Percentiles rank a stretch among this genome's conserved stretches.
phyloP scores from a whole-genome alignment of 92 coral and sea anemone species.

The Scolanthus callimorphus region DNA sequence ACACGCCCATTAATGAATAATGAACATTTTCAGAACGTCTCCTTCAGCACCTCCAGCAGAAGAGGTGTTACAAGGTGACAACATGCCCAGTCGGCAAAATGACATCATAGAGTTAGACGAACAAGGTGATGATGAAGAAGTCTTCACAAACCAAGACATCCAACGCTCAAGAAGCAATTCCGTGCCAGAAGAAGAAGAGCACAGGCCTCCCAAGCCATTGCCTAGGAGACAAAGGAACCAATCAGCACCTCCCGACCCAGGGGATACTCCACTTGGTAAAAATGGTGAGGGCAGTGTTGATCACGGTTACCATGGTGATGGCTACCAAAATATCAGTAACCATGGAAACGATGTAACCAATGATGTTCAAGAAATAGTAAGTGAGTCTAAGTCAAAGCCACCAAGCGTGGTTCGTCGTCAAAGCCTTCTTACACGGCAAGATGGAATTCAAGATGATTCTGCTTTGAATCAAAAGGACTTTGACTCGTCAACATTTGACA shows the following conservation, averaged over 20 bases:
- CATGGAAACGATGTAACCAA: background rate
- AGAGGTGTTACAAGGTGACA: background rate
- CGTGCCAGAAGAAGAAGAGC: conserved; percentile 2
- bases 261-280: background rate
- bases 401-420: conserved; percentile 46
- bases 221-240: conserved; percentile 23
- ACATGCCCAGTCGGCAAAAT: background rate
- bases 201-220: conserved; percentile 21
- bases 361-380: background rate
- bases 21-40: background rate
- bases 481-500: conserved; percentile 57
- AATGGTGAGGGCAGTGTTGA: background rate
- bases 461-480: conserved; percentile 11
- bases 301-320: background rate
- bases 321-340: background rate
- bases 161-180: background rate
- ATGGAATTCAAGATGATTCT: conserved; percentile 51
- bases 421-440: conserved; percentile 62
- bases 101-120: background rate
- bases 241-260: conserved; percentile 7
- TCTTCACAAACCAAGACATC: background rate
- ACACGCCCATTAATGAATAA: no score
- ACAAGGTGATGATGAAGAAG: background rate
- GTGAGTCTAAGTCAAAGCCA: background rate
- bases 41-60: conserved; percentile 31